These are phyloP conservation scores for Conomelus anceps DNA, from an alignment of 2,888 invertebrate genomes.

Conservation along the genomic window DNA sequence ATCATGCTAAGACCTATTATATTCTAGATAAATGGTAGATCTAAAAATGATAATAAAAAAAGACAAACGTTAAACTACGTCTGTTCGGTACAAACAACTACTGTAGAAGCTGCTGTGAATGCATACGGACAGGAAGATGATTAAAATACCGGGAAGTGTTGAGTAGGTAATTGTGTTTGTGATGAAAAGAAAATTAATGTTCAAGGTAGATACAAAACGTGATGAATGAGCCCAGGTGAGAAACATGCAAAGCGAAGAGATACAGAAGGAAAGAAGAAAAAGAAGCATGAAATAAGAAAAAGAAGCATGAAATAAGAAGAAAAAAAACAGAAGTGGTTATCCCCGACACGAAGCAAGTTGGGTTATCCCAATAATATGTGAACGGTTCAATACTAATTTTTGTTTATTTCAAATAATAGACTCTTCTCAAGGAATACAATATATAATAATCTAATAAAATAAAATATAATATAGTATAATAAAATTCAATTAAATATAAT, in stretches of 20 bases:
- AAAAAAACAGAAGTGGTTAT: neutral
- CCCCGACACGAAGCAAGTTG: neutral
- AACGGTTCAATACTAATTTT: neutral
- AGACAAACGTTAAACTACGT: no score
- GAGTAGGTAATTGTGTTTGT: neutral
- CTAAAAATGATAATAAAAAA: neutral
- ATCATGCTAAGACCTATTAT: neutral
- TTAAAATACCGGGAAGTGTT: neutral
- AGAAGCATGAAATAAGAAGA: neutral
- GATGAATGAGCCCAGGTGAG: neutral
- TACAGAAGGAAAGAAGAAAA: no score
- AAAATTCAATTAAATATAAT: no score
- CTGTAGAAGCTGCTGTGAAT: neutral
- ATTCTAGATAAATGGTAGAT: neutral
- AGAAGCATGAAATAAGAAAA: neutral
- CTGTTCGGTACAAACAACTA: neutral
- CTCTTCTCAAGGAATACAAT: neutral
- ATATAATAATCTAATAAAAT: no score
- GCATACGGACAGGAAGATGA: no score
- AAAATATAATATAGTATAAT: no score
- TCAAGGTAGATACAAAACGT: neutral
- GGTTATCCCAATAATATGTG: neutral
- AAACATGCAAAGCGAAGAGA: neutral
- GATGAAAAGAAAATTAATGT: neutral
- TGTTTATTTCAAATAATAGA: neutral